These are phyloP conservation scores for Synergus laeviventris DNA, from an alignment of 2,888 invertebrate genomes.

Conservation along the genomic window DNA sequence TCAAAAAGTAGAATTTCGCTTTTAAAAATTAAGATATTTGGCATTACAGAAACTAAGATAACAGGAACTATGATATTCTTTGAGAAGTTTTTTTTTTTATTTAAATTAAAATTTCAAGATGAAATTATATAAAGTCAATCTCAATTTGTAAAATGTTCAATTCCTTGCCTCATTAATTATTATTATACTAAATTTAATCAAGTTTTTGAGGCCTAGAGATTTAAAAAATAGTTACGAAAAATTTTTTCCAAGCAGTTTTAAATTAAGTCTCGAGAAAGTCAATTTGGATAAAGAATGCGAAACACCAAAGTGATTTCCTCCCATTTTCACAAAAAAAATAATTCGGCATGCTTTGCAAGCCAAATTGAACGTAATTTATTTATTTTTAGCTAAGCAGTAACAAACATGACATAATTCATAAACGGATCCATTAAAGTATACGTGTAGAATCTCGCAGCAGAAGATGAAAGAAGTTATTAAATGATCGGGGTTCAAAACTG, in stretches of 20 bases:
- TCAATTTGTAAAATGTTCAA: no score
- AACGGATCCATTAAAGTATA: constrained; percentile 39
- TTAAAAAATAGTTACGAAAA: background rate
- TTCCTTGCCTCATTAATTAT: no score
- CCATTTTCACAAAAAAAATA: constrained; percentile 46
- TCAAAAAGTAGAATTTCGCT: background rate
- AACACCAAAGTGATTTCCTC: constrained; percentile 42
- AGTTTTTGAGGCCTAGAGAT: no score
- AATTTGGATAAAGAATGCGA: constrained; percentile 38
- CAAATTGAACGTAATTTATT: constrained; percentile 64
- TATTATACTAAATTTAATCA: no score
- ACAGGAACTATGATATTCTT: no score
- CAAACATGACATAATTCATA: constrained; percentile 59
- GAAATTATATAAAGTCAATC: no score
- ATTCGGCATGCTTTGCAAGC: constrained; percentile 33
- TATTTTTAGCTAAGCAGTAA: constrained; percentile 64
- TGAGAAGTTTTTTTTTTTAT: no score
- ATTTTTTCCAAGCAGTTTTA: background rate
- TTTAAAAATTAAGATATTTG: background rate
- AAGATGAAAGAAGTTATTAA: constrained; percentile 40
- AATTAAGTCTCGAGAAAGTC: constrained; percentile 10
- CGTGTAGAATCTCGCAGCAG: constrained; percentile 38
- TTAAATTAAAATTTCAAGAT: no score
- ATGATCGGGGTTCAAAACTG: constrained; percentile 25
- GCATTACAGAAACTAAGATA: no score